These are phyloP conservation scores for Andrena bicolor DNA, from an alignment of 2,888 invertebrate species.

Conservation along the genomic window DNA sequence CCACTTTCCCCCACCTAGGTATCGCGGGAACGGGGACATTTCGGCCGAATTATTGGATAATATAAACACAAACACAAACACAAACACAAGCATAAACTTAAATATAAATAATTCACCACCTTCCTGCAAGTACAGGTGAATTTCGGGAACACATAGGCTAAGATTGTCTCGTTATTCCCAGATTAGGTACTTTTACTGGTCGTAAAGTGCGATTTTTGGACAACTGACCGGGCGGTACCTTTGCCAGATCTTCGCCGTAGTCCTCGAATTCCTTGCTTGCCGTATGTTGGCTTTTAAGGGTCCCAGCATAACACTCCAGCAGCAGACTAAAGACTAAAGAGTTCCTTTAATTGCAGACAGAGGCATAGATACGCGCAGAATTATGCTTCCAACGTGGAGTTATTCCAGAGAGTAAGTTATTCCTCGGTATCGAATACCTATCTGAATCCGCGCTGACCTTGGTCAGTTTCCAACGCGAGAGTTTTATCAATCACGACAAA, in stretches of 20 bases:
- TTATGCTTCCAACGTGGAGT: not conserved
- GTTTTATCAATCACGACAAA: slow-evolving; percentile 22
- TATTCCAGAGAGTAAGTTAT: not conserved
- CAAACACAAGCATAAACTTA: not conserved
- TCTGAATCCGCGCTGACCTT: not conserved
- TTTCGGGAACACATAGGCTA: not conserved
- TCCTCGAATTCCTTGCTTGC: not conserved
- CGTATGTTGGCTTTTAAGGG: not conserved
- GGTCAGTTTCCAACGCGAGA: slow-evolving; percentile 22
- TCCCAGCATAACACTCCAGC: not conserved
- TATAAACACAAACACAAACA: not conserved
- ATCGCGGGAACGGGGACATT: not conserved
- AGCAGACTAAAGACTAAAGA: not conserved
- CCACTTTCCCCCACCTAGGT: not conserved
- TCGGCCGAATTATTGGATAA: not conserved
- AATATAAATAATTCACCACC: slow-evolving; percentile 11
- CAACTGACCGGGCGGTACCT: not conserved
- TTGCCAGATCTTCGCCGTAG: not conserved
- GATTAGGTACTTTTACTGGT: not conserved
- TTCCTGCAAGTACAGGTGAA: not conserved
- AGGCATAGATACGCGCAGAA: not conserved
- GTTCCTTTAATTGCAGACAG: not conserved
- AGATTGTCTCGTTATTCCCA: not conserved
- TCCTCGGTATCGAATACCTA: no score
- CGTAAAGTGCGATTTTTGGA: slow-evolving; percentile 10